phyloP scores from a whole-genome alignment of 64 coral and sea anemone species.

The Porites lutea region DNA sequence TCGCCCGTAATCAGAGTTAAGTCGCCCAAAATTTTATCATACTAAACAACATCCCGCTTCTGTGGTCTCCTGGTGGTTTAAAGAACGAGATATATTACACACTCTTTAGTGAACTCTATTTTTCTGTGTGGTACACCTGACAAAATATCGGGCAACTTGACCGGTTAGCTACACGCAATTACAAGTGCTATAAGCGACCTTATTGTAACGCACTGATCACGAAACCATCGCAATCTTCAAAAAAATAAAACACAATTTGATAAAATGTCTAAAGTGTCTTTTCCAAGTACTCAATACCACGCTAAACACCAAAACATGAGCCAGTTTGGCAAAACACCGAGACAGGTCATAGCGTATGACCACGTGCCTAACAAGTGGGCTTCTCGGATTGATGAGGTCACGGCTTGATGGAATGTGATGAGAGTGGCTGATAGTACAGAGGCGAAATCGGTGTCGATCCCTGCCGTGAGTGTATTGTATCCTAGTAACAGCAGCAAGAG shows the following conservation, averaged over 20 bases:
- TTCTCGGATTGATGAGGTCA: conserved; percentile 62
- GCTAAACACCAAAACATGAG: conserved; percentile 72
- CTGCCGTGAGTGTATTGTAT: conserved; percentile 10
- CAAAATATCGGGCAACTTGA: too few relatives aligned
- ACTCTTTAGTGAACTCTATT: too few relatives aligned
- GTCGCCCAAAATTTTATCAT: too few relatives aligned
- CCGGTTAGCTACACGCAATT: too few relatives aligned
- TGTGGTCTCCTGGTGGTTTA: too few relatives aligned
- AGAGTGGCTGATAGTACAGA: conserved; percentile 23
- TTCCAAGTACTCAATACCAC: conserved; percentile 31
- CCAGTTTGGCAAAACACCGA: conserved; percentile 68
- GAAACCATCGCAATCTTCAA: too few relatives aligned
- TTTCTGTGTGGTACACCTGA: too few relatives aligned
- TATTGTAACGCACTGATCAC: too few relatives aligned
- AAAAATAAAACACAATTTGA: background rate
- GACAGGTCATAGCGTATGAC: conserved; percentile 61
- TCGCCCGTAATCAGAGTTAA: too few relatives aligned
- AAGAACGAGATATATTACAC: too few relatives aligned
- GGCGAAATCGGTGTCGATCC: background rate
- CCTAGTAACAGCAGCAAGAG: conserved; percentile 45
- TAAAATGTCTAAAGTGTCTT: background rate
- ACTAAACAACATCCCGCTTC: too few relatives aligned
- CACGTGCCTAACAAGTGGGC: conserved; percentile 64
- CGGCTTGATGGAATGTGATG: background rate
- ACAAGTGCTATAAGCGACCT: too few relatives aligned